Evolutionary conservation across 2,888 invertebrate genomes (phyloP), one percentile per base, ranked within the genome.

Genomic region (Nomada goodeniana): DNA sequence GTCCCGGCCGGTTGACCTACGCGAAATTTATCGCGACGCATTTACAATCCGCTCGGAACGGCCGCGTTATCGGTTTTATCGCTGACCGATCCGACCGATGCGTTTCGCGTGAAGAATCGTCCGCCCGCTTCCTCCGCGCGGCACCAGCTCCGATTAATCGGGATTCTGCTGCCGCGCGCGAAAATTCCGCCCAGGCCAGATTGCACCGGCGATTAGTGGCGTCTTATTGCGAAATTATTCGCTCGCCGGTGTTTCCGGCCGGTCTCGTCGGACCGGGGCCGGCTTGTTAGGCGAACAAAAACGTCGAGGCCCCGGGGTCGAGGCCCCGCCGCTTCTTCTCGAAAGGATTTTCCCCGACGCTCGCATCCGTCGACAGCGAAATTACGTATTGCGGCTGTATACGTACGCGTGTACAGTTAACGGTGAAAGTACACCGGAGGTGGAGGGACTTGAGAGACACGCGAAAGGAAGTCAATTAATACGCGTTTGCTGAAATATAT

Each of bases 171-270:
- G 55, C 20, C 63, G 57, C 11, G 18, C 75, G 52, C 64, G 73
- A 70, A 77, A 71, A 74, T 50, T 20, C 36, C 59, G 20, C 29
- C 71, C 63, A 55, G 76, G 13, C 23, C 80, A 78, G 86, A 82
- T 88, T 73, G 72, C 67, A 9, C 36, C 29, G 23, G 50, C 80
- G 85, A 84, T 85, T 87, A 86, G 88, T 79, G 81, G 68, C 80
- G 64, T 64, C 84, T 88, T 87, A 89, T 87, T 82, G 87, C 82
- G 71, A 77, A 80, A 88, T 88, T 88, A 89, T 88, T 84, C 89
- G 73, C 42, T 44, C 57, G 67, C 11, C 82, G 26, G 1, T 52
- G 81, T 87, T 87, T 89, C 88, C 87, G 84, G 80, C 13, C 69
- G 9, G 26, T 61, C 60, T 23, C 42, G 47, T 11, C 76, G 64